Evolutionary conservation across 2,797 vertebrate genomes (phyloP), one percentile per base, ranked within the genome.

Genomic region (Kryptopterus vitreolus): DNA sequence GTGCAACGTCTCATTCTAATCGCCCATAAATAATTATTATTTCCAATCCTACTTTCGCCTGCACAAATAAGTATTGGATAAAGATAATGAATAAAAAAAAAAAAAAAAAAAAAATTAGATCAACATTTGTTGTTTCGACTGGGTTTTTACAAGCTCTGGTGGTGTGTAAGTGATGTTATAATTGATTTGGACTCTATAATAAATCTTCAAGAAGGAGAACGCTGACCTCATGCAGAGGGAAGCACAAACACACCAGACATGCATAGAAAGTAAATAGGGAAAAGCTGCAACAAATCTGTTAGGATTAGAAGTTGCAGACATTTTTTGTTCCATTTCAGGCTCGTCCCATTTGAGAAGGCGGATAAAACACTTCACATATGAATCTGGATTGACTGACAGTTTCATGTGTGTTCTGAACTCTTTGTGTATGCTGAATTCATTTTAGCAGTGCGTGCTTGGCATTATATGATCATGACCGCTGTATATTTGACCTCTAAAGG

Each of bases 101-200:
- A n/a, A n/a, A 22, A 73, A 20, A 74, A 59, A 74, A 43, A 38
- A 43, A 35, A 29, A 73, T 73, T 26, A 63, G 59, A n/a, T 38
- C 78, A 73, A 46, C 11, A 46, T 79, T 35, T 65, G 58, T 26
- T 43, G 22, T n/a, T 68, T 70, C 33, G 22, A 59, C 65, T 16
- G 15, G 20, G 6, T 46, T 78, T 48, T 10, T 31, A n/a, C n/a
- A 59, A 59, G 76, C n/a, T 33, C 43, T 78, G 26, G 26, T 31
- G 43, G 26, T 61, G 46, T 20, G 3, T 16, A 53, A 53, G 50
- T 57, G 69, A 52, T 31, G 62, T 26, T 48, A 59, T 58, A 78
- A 61, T 78, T 78, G 77, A 62, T 63, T 72, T 55, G 43, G 78
- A 63, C 50, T 65, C 65, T 24, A 73, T 52, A 55, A 65, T 57